A percentile compares a stretch with the other conserved stretches of the same genome.
phyloP scores from a whole-genome alignment of 2,113 vertebrate genomes.

The Melanostigma gelatinosum region DNA sequence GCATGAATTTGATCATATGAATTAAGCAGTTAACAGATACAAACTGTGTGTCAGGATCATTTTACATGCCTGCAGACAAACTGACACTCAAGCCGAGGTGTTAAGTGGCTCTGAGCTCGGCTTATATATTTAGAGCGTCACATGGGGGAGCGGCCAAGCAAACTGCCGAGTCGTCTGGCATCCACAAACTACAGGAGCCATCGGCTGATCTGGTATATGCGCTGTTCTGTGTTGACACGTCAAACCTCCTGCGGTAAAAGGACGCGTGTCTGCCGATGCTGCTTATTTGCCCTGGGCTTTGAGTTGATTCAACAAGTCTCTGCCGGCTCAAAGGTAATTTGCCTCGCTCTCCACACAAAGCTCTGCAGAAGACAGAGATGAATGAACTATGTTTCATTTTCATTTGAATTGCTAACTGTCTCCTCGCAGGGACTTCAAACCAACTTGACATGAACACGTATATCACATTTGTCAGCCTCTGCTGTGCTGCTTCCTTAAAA shows the following conservation, averaged over 20 bases:
- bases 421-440: neutral
- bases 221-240: slow-evolving; percentile 22
- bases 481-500: neutral
- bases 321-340: slow-evolving; percentile 46
- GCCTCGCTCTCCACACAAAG: slow-evolving; percentile 14
- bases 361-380: neutral
- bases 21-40: neutral
- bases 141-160: neutral
- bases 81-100: neutral
- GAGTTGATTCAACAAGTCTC: slow-evolving; percentile 46
- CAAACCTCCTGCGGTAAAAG: slow-evolving; percentile 1
- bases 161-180: neutral
- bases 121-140: neutral
- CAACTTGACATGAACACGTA: slow-evolving; percentile 15
- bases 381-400: slow-evolving; percentile 15
- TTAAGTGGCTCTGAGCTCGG: neutral
- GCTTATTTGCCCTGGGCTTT: slow-evolving; percentile 53
- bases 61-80: neutral
- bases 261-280: neutral
- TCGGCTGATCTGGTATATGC: slow-evolving; percentile 1
- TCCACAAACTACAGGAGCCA: neutral
- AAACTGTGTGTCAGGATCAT: neutral
- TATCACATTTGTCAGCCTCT: slow-evolving; percentile 33
- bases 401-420: neutral
- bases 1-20: neutral